These are phyloP conservation scores for Alectura lathami DNA, from an alignment of 2,113 vertebrate genomes.

Conservation along the genomic window DNA sequence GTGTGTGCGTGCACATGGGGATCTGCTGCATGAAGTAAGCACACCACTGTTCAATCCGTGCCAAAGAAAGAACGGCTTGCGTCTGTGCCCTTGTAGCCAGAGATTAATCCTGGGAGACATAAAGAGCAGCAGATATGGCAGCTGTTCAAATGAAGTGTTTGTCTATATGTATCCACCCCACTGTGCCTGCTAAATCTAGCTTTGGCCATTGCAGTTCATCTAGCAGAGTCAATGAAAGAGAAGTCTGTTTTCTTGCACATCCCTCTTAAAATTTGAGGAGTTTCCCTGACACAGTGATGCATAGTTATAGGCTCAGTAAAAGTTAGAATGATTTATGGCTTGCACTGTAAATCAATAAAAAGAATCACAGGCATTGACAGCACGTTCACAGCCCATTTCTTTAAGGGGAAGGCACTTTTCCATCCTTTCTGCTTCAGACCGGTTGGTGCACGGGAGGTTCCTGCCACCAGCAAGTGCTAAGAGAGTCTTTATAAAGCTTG, in stretches of 20 bases:
- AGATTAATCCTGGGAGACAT: not conserved
- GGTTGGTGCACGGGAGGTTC: not conserved
- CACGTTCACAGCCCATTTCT: constrained; percentile 66
- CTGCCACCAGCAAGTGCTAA: constrained; percentile 19
- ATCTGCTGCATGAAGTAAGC: not conserved
- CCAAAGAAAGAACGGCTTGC: not conserved
- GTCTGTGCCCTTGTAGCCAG: not conserved
- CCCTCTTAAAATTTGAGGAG: constrained; percentile 38
- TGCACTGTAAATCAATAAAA: constrained; percentile 68
- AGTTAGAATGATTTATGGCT: constrained; percentile 60
- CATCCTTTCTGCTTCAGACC: constrained; percentile 3
- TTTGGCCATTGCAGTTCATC: not conserved
- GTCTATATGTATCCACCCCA: not conserved
- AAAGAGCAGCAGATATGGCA: not conserved
- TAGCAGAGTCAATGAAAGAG: not conserved
- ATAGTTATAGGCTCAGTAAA: constrained; percentile 61
- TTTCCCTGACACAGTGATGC: constrained; percentile 54
- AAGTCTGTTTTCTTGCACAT: not conserved
- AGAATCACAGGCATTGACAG: constrained; percentile 63
- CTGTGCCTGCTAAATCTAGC: not conserved
- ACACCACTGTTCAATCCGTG: not conserved
- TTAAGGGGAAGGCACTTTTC: constrained; percentile 60
- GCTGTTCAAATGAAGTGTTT: not conserved
- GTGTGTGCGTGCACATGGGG: rapidly evolving
- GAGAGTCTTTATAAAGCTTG: constrained; percentile 33